Evolutionary conservation across 64 coral and sea anemone genomes (phyloP).

Genomic region (Montipora foliosa): DNA sequence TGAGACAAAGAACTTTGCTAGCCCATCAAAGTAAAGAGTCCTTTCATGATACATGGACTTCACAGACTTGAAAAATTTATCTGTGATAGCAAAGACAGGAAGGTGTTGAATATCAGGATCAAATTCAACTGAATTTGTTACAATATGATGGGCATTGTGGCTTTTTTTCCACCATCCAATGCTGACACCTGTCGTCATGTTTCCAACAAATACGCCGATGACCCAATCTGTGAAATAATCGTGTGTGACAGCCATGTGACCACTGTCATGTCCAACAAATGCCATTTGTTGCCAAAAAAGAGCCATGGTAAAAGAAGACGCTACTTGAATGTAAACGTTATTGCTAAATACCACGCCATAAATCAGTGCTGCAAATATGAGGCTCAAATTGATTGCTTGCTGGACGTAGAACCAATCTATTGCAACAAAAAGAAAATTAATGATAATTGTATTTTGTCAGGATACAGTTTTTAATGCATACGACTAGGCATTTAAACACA

Average conservation of each 20-base stretch:
- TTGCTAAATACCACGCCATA: slow-evolving; percentile 86
- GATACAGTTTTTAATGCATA: no score
- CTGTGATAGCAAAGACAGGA: slow-evolving; percentile 93
- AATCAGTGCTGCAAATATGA: slow-evolving; percentile 66
- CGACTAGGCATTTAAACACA: no score
- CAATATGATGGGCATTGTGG: slow-evolving; percentile 98
- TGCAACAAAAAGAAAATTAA: slow-evolving; percentile 8
- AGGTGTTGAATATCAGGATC: slow-evolving; percentile 99
- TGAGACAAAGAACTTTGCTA: slow-evolving; percentile 90
- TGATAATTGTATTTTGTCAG: not conserved
- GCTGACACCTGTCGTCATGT: slow-evolving; percentile 91
- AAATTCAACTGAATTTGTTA: slow-evolving; percentile 97
- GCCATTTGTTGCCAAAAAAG: slow-evolving; percentile 97
- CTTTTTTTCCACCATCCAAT: slow-evolving; percentile 99
- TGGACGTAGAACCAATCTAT: slow-evolving; percentile 88
- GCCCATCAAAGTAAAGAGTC: slow-evolving; percentile 74
- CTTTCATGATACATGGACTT: slow-evolving; percentile 91
- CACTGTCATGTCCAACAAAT: slow-evolving; percentile 95
- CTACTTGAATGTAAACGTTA: slow-evolving; percentile 69
- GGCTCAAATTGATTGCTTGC: slow-evolving; percentile 30
- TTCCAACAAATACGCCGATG: slow-evolving; percentile 92
- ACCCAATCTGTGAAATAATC: slow-evolving; percentile 63
- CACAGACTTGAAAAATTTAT: slow-evolving; percentile 97
- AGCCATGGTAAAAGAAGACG: slow-evolving; percentile 73
- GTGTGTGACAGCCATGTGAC: slow-evolving; percentile 90